These are phyloP conservation scores for Papilio glaucus DNA, from an alignment of 1,140 invertebrate species.

Conservation along the genomic window DNA sequence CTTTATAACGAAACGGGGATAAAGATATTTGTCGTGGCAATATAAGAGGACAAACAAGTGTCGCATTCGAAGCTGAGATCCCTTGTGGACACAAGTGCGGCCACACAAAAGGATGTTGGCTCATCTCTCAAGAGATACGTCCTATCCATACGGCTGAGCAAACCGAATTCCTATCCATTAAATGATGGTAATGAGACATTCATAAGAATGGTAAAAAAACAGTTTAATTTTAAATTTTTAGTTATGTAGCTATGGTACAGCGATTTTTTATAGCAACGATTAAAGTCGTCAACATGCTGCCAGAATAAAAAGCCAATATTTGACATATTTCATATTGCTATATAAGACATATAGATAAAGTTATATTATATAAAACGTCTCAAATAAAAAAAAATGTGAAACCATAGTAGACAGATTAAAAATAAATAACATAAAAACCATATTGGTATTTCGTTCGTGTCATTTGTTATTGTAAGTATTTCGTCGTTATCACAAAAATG, in stretches of 20 bases:
- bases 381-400: background rate
- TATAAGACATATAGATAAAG: too few relatives aligned
- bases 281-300: background rate
- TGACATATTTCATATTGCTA: too few relatives aligned
- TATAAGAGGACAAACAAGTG: constrained; percentile 5
- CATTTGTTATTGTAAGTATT: constrained; percentile 15
- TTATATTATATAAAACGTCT: constrained; percentile 2
- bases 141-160: constrained; percentile 54
- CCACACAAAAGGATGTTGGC: constrained; percentile 62
- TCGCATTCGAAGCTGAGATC: constrained; percentile 48
- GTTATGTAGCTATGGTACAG: background rate
- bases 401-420: background rate
- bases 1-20: background rate
- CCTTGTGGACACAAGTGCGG: constrained; percentile 62
- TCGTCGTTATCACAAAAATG: constrained; percentile 16
- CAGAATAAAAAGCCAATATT: background rate
- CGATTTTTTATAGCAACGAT: background rate
- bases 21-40: constrained; percentile 7
- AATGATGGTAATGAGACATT: constrained; percentile 39
- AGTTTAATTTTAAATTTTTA: constrained; percentile 2
- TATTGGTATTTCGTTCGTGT: background rate
- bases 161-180: constrained; percentile 59
- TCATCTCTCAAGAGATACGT: constrained; percentile 58
- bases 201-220: background rate
- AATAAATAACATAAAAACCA: background rate